Base-by-base conservation (phyloP, 1,140 invertebrate species). In the Rhagoletis zephyria region DNA sequence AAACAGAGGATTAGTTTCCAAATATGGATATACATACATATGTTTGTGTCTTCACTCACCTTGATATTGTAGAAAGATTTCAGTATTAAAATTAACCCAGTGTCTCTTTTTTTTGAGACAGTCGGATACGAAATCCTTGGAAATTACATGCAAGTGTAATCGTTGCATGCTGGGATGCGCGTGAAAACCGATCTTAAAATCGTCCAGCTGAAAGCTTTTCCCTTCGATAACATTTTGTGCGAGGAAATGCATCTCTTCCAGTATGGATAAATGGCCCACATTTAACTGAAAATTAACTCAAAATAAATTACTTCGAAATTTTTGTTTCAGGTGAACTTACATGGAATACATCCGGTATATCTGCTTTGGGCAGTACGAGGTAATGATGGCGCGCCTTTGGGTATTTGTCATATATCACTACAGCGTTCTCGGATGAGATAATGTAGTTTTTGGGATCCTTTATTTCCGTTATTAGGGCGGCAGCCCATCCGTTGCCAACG, bases 31-130 rank as follows among this genome's bases (percentile, higher is more conserved):
- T 30, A 30, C 30, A 30, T 30, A 30, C 30, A 30, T 30, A 30
- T 30, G 30, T 30, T 30, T 30, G 30, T 30, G 30, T 30, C 1
- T 10, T 45, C 90, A 90, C 93, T 94, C 88, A 97, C 97, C 95
- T 94, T 95, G 89, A 85, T 95, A 96, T 74, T 95, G 93, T 85
- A 97, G 91, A 91, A 98, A 98, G 90, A 97, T 97, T 7, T 95
- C 93, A 1, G 97, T 97, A 3, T 95, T 97, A 90, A 97, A 98
- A 86, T 96, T 97, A 93, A 98, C 98, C 97, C 97, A 98, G 90
- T 98, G 97, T 89, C 96, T 95, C 92, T 97, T 97, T 0, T 94
- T 97, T 94, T 98, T 98, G 70, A 98, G 92, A 91, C 94, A 95
- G 6, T 95, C 93, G 59, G 97, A 97, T 87, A 96, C 94, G 93